Percentiles rank a stretch among this genome's conserved stretches.
These are phyloP conservation scores for Charaxes varanes DNA, from an alignment of 1,140 invertebrate species.

Conservation along the genomic window DNA sequence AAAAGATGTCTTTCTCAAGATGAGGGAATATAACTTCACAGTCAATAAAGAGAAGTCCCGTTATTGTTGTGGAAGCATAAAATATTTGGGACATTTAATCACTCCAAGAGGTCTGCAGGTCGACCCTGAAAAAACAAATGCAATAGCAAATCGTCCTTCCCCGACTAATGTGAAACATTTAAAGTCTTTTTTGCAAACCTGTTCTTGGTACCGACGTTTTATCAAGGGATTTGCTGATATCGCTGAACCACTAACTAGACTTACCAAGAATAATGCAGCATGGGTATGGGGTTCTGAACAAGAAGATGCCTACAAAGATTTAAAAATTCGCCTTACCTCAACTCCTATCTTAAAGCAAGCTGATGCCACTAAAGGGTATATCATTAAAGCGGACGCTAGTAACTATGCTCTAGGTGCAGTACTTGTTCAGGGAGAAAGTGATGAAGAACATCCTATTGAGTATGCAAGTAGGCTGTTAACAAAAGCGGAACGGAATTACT, in stretches of 20 bases:
- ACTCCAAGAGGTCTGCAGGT: slow-evolving; percentile 18
- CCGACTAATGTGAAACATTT: slow-evolving; percentile 27
- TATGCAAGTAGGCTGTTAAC: slow-evolving; percentile 51
- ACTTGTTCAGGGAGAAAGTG: slow-evolving; percentile 20
- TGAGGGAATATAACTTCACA: slow-evolving; percentile 17
- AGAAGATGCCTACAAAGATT: background rate
- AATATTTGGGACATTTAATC: slow-evolving; percentile 28
- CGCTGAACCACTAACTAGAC: no score
- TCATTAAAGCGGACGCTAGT: slow-evolving; percentile 31
- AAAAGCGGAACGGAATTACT: slow-evolving; percentile 59
- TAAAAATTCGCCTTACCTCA: slow-evolving; percentile 1
- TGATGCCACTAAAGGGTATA: background rate
- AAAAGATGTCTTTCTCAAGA: slow-evolving; percentile 9
- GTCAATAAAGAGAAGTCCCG: slow-evolving; percentile 21
- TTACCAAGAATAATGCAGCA: no score
- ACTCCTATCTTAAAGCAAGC: background rate
- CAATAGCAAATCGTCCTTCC: slow-evolving; percentile 10
- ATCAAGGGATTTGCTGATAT: no score
- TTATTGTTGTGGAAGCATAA: slow-evolving; percentile 17
- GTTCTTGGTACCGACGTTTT: slow-evolving; percentile 31
- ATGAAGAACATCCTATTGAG: slow-evolving; percentile 13
- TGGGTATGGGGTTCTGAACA: slow-evolving; percentile 1
- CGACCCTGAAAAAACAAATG: slow-evolving; percentile 17
- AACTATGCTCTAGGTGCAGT: slow-evolving; percentile 33
- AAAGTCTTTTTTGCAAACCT: slow-evolving; percentile 26